These are phyloP conservation scores for Drosophila borborema DNA, from an alignment of 2,888 invertebrate species.

Conservation along the genomic window DNA sequence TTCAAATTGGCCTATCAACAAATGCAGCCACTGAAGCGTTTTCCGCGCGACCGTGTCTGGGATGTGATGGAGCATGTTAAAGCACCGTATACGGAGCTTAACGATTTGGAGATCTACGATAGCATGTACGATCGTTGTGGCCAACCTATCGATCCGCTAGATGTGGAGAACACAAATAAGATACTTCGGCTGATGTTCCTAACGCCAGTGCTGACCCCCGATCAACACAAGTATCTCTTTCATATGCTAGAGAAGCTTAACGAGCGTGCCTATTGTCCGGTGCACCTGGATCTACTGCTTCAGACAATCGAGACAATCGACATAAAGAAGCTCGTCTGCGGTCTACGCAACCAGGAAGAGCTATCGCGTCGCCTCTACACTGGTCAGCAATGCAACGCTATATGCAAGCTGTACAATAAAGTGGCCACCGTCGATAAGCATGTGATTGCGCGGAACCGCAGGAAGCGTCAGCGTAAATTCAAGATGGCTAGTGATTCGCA, in stretches of 20 bases:
- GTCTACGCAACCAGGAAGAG: conserved; percentile 37
- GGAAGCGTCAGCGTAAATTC: neutral
- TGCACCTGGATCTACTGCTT: conserved; percentile 45
- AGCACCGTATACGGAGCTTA: conserved; percentile 61
- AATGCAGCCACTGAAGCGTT: conserved; percentile 26
- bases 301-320: conserved; percentile 19
- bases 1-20: conserved; percentile 49
- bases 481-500: neutral
- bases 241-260: conserved; percentile 53
- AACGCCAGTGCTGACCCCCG: conserved; percentile 28
- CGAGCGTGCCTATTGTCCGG: conserved; percentile 23
- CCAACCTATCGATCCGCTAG: conserved; percentile 55
- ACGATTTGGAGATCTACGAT: conserved; percentile 68
- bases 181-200: conserved; percentile 61
- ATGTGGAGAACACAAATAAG: conserved; percentile 45
- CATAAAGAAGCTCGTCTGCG: conserved; percentile 52
- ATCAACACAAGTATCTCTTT: conserved; percentile 42
- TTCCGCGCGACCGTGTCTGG: conserved; percentile 52
- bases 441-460: conserved; percentile 15
- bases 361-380: conserved; percentile 20
- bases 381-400: conserved; percentile 25
- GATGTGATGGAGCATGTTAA: conserved; percentile 55
- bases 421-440: conserved; percentile 46
- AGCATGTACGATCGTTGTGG: conserved; percentile 72
- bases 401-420: conserved; percentile 45